Base-by-base conservation (phyloP, 2,797 vertebrate species). In the Leucoraja ocellata region DNA sequence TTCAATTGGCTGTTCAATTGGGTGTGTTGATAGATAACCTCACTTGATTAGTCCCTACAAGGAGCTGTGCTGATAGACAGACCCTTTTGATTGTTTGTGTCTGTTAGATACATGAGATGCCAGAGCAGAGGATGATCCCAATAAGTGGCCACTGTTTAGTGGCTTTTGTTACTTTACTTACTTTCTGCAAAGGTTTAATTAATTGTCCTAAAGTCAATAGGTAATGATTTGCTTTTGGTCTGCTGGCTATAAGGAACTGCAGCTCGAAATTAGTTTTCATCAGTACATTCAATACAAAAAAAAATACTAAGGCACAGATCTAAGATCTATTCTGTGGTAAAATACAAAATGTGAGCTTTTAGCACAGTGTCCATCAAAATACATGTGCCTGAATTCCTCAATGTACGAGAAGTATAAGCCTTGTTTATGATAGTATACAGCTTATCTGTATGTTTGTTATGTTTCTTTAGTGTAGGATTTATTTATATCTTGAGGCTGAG, bases 111-210 rank as follows among this genome's bases (percentile, higher is more conserved):
- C 68, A 54, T 46, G 23, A 23, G 13, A 76, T 23, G 74, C 68
- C 90, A 74, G 46, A 92, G 58, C 39, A 76, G 71, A 28, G 36
- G 71, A 76, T 76, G 71, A 74, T 28, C 54, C 36, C 54, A 46
- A 54, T n/a, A 92, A 58, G 71, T 92, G 71, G 46, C 39, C 76
- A 39, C 90, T 76, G 71, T 76, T 92, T 54, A 76, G 90, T 92
- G 71, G 71, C 90, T 92, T 92, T 76, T 92, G 90, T 92, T 76
- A 76, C 90, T 92, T 91, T 91, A 91, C 65, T 91, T 92, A 74
- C 39, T 92, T 76, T 92, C 71, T n/a, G 28, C 58, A 92, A 76
- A 58, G 23, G 39, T n/a, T 39, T 92, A 92, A 92, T 92, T 74
- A 92, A 92, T 92, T 76, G 71, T 54, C 6, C 90, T 92, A 54